Percentiles rank a stretch among this genome's conserved stretches.
These are phyloP conservation scores for Nymphicus hollandicus DNA, from an alignment of 2,113 vertebrate genomes.

Conservation along the genomic window DNA sequence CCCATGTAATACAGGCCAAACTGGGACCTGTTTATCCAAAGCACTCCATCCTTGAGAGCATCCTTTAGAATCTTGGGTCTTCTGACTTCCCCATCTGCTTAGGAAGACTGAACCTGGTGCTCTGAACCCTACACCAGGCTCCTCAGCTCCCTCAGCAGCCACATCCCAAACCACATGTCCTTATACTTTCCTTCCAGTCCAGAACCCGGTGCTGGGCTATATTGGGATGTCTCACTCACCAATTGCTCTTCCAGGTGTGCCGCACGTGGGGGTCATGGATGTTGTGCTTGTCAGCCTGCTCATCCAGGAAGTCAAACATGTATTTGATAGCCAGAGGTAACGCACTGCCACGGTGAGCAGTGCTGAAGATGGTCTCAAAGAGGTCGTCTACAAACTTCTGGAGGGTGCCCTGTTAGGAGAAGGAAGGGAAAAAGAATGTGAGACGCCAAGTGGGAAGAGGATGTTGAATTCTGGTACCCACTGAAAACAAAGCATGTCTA, in stretches of 20 bases:
- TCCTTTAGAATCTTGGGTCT: background rate
- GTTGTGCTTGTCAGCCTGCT: conserved; percentile 95
- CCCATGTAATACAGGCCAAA: background rate
- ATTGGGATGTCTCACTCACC: conserved; percentile 77
- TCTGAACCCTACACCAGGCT: background rate
- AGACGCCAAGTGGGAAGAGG: background rate
- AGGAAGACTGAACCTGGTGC: background rate
- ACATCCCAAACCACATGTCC: background rate
- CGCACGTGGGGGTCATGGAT: conserved; percentile 96
- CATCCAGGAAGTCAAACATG: conserved; percentile 99
- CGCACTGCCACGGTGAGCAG: conserved; percentile 93
- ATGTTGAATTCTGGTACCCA: background rate
- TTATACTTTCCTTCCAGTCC: background rate
- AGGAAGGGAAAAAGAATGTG: background rate
- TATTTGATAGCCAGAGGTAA: conserved; percentile 98
- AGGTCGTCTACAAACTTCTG: conserved; percentile 99
- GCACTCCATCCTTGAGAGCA: background rate
- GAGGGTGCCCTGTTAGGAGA: conserved; percentile 84
- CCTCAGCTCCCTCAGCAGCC: background rate
- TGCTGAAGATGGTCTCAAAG: conserved; percentile 99
- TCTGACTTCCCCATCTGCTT: background rate
- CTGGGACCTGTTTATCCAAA: background rate
- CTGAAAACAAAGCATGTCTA: background rate
- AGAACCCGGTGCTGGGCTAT: background rate
- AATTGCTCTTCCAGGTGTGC: conserved; percentile 99